Percentiles rank a stretch among this genome's conserved stretches.
Conservation (phyloP, 2,113 vertebrate genomes). For the Pituophis catenifer region DNA sequence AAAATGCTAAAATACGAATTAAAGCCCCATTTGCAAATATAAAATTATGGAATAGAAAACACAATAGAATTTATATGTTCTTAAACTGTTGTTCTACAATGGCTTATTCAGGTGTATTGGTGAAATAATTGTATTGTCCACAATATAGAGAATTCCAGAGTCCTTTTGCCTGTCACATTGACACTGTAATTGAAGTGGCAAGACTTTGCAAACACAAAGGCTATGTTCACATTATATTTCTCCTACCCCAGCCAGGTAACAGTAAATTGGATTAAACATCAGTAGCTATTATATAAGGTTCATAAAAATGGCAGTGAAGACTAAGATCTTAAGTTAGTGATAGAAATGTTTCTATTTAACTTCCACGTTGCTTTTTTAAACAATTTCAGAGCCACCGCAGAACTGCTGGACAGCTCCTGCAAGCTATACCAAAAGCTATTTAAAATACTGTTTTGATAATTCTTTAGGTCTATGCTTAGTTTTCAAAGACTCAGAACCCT, state of each 20-base stretch:
- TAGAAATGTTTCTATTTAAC: not conserved
- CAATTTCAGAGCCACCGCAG: not conserved
- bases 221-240: not conserved
- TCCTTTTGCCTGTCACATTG: not conserved
- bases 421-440: not conserved
- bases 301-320: not conserved
- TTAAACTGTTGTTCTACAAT: not conserved
- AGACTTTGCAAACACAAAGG: not conserved
- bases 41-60: not conserved
- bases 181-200: not conserved
- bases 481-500: not conserved
- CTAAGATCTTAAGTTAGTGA: not conserved
- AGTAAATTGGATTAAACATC: not conserved
- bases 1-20: slow-evolving; percentile 40
- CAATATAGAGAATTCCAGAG: not conserved
- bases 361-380: not conserved
- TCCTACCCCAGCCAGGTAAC: not conserved
- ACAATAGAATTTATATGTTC: not conserved
- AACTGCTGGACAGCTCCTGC: not conserved
- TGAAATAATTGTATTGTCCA: not conserved
- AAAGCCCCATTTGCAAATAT: slow-evolving; percentile 15
- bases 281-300: not conserved
- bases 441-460: not conserved
- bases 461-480: not conserved
- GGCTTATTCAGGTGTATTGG: not conserved